phyloP scores from a whole-genome alignment of 2,113 vertebrate genomes.

The Lonchura striata region DNA sequence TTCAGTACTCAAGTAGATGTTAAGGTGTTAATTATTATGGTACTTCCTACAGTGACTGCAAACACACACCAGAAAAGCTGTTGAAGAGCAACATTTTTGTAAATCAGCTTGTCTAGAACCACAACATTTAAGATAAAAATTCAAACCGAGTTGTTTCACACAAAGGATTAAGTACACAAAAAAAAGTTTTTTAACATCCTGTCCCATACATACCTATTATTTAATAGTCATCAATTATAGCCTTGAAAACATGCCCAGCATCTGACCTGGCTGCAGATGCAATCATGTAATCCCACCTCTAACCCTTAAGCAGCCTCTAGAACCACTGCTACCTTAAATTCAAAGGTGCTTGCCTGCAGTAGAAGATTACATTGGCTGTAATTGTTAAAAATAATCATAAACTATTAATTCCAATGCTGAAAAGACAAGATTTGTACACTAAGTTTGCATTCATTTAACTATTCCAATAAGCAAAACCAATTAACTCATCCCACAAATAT shows the following conservation, averaged over 20 bases:
- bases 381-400: not conserved
- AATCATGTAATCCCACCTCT: constrained; percentile 27
- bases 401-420: not conserved
- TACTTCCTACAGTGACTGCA: not conserved
- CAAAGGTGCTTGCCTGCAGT: not conserved
- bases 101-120: not conserved
- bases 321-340: not conserved
- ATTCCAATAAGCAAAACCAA: not conserved
- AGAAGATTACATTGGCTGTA: not conserved
- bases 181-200: not conserved
- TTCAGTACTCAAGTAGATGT: not conserved
- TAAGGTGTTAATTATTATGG: not conserved
- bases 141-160: not conserved
- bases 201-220: not conserved
- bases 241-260: constrained; percentile 17
- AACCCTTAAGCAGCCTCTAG: constrained; percentile 33
- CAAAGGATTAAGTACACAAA: not conserved
- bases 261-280: constrained; percentile 2
- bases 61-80: not conserved
- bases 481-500: not conserved
- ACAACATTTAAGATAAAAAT: not conserved
- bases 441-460: not conserved
- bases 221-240: constrained; percentile 2
- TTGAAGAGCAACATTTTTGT: not conserved
- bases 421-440: not conserved